phyloP scores from a whole-genome alignment of 2,888 invertebrate species.

The Andrena bicolor region DNA sequence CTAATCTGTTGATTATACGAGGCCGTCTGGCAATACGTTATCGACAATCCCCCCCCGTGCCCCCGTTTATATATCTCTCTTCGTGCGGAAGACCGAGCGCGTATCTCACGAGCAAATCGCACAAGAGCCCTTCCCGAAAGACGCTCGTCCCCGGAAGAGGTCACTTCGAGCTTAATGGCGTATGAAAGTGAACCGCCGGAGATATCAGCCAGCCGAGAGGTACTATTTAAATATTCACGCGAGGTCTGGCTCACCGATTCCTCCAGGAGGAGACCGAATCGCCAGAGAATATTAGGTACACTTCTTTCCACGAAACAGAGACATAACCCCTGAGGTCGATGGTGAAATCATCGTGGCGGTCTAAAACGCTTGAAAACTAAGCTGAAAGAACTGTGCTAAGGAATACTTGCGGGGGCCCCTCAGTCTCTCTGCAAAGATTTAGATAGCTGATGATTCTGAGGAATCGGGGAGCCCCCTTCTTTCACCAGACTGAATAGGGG shows the following conservation, averaged over 20 bases:
- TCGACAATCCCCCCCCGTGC: constrained; percentile 72
- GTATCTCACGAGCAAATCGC: constrained; percentile 57
- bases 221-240: constrained; percentile 20
- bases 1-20: constrained; percentile 85
- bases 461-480: neutral
- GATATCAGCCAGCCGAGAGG: constrained; percentile 1
- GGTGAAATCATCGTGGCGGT: neutral
- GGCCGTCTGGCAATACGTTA: constrained; percentile 83
- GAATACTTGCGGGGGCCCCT: too few species aligned
- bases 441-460: neutral
- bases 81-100: constrained; percentile 42
- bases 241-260: neutral
- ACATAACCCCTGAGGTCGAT: constrained; percentile 1
- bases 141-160: constrained; percentile 59
- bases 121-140: constrained; percentile 71
- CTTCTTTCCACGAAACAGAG: neutral
- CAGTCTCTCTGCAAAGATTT: too few species aligned
- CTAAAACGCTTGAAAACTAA: neutral
- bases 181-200: constrained; percentile 75
- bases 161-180: constrained; percentile 71
- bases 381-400: too few species aligned
- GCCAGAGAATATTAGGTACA: neutral
- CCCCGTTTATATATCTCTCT: constrained; percentile 57
- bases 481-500: neutral
- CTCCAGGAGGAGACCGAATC: neutral